A percentile compares a stretch with the other conserved stretches of the same genome.
These are phyloP conservation scores for Centropristis striata DNA, from an alignment of 2,113 vertebrate genomes.

Conservation along the genomic window DNA sequence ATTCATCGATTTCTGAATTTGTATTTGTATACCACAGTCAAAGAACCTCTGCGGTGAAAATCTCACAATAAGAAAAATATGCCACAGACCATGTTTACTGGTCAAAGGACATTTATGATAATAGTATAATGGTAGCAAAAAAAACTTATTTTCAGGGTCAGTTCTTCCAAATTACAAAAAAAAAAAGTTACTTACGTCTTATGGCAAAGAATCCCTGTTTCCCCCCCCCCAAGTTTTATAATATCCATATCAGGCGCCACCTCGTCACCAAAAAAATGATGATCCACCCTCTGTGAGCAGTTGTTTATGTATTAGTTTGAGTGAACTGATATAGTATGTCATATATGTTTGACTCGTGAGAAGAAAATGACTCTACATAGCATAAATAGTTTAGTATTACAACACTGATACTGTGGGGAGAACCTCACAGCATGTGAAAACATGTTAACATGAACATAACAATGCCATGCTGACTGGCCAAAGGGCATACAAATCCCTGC, in stretches of 20 bases:
- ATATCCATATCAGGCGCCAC: neutral
- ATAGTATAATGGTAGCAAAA: too few species aligned
- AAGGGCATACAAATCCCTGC: constrained; percentile 72
- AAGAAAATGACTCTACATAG: neutral
- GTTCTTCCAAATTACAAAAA: too few species aligned
- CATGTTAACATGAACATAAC: constrained; percentile 79
- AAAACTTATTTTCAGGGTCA: too few species aligned
- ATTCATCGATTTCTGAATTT: neutral
- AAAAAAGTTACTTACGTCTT: too few species aligned
- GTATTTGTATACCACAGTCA: neutral
- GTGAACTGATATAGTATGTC: too few species aligned
- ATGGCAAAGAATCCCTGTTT: neutral
- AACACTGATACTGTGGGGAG: constrained; percentile 41
- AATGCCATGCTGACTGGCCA: constrained; percentile 79
- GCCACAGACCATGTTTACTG: too few species aligned
- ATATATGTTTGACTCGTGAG: neutral
- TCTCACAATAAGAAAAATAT: neutral
- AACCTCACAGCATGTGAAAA: constrained; percentile 72
- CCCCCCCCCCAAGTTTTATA: neutral
- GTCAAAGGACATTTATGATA: neutral
- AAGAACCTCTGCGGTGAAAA: neutral
- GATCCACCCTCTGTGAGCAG: neutral
- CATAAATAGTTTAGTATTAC: constrained; percentile 20
- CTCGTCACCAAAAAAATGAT: neutral
- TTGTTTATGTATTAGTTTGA: too few species aligned